Conservation (phyloP, 2,113 vertebrate species). For the Holacanthus passer region DNA sequence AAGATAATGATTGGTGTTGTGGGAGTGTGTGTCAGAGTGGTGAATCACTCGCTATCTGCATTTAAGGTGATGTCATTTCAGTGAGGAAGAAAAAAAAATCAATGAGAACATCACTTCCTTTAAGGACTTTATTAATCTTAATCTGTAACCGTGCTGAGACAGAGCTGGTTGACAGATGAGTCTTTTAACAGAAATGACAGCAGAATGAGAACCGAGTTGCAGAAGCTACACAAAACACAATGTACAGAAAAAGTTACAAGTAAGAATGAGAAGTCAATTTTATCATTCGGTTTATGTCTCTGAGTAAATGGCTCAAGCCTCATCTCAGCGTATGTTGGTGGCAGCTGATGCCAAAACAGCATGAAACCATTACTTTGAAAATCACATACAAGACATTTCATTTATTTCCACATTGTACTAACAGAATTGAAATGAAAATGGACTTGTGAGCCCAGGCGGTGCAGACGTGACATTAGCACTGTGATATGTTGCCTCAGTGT, state of each 20-base stretch:
- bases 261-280: background rate
- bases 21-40: conserved; percentile 36
- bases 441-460: conserved; percentile 15
- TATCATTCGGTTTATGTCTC: conserved; percentile 7
- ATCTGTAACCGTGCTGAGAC: background rate
- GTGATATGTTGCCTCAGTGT: conserved; percentile 28
- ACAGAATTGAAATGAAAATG: conserved; percentile 25
- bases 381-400: conserved; percentile 31
- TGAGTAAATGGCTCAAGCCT: background rate
- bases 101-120: background rate
- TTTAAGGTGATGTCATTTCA: conserved; percentile 37
- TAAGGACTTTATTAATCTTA: conserved; percentile 17
- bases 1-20: conserved; percentile 2
- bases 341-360: conserved; percentile 36
- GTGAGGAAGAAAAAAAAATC: conserved; percentile 25
- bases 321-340: background rate
- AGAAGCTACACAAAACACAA: background rate
- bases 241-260: background rate
- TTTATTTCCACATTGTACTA: conserved; percentile 19
- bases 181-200: background rate
- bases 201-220: background rate
- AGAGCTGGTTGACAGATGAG: background rate
- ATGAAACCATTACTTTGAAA: conserved; percentile 25
- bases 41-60: conserved; percentile 50
- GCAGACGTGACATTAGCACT: conserved; percentile 34